Evolutionary conservation across 1,140 invertebrate species (phyloP).

Genomic region (Rhizoglyphus robini): DNA sequence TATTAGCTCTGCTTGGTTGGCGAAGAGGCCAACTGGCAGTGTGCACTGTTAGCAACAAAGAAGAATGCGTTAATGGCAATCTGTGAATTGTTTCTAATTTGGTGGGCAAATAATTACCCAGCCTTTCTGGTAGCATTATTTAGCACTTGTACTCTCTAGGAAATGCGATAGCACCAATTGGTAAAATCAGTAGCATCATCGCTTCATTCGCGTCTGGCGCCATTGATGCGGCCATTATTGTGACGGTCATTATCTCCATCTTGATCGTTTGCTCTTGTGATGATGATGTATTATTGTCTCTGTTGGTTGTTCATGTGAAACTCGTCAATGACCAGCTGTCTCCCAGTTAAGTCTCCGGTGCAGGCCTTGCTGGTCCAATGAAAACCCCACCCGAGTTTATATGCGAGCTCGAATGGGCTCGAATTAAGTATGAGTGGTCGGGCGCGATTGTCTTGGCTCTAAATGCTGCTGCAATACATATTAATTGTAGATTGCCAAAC

Average conservation of each 20-base stretch:
- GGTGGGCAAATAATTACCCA: no score
- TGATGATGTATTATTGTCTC: conserved; percentile 12
- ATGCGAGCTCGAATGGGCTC: not conserved
- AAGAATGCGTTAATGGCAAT: no score
- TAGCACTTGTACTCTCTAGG: not conserved
- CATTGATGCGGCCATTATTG: conserved; percentile 4
- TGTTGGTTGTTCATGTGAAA: not conserved
- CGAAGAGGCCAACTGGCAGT: no score
- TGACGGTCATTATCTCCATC: conserved; percentile 1
- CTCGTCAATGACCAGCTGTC: not conserved
- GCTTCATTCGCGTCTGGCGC: not conserved
- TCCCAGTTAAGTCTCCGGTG: not conserved
- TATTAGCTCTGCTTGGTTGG: no score
- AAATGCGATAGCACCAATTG: not conserved
- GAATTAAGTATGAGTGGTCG: not conserved
- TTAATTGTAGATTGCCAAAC: no score
- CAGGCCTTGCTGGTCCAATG: not conserved
- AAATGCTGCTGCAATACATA: not conserved
- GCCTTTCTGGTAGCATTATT: not conserved
- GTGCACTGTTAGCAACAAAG: no score
- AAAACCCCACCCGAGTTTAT: no score
- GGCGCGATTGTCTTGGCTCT: not conserved
- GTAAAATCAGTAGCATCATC: no score
- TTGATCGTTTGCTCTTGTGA: not conserved
- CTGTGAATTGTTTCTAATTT: no score